Percentiles rank a stretch among this genome's conserved stretches.
phyloP scores from a whole-genome alignment of 2,113 vertebrate species.

The Columbina picui region DNA sequence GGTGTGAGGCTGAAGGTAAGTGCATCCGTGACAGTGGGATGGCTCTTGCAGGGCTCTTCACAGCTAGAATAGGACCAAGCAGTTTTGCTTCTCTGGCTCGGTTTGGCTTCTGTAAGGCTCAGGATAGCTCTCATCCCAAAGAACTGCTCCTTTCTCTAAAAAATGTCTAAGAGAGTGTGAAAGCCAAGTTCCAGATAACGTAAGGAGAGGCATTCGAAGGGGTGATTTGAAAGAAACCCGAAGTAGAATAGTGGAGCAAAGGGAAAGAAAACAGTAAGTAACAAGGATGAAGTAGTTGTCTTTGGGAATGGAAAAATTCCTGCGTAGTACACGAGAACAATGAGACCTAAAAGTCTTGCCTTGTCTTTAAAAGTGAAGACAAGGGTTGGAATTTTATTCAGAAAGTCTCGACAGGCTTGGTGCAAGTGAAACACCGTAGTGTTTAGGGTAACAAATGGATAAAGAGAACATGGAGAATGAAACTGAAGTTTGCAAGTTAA shows the following conservation, averaged over 20 bases:
- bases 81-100: neutral
- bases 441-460: neutral
- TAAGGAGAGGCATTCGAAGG: neutral
- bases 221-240: neutral
- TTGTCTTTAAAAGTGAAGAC: neutral
- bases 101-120: neutral
- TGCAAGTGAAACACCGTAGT: fast-evolving
- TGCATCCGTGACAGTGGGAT: neutral
- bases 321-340: neutral
- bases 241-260: neutral
- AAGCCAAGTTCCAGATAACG: neutral
- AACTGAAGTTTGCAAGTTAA: neutral
- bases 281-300: neutral
- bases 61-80: neutral
- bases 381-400: neutral
- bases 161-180: neutral
- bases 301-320: neutral
- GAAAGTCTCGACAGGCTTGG: neutral
- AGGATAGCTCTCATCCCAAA: neutral
- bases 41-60: neutral
- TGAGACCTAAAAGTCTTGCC: neutral
- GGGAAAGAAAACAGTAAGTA: neutral
- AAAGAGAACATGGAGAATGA: neutral
- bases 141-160: neutral
- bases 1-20: constrained; percentile 24